A percentile compares a stretch with the other conserved stretches of the same genome.
These are phyloP conservation scores for Ectemnius lituratus DNA, from an alignment of 2,888 invertebrate genomes.

Conservation along the genomic window DNA sequence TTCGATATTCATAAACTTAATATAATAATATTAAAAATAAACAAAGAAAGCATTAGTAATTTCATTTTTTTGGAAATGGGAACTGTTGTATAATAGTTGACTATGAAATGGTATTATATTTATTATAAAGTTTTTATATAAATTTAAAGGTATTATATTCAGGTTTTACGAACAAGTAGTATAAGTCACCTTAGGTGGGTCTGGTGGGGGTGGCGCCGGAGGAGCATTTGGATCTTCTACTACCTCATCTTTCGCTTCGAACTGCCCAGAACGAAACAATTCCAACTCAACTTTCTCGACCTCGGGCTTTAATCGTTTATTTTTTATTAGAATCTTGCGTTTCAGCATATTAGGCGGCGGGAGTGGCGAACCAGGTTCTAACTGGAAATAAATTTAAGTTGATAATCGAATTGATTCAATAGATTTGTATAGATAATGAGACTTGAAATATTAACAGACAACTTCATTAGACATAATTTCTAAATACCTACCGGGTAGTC, in stretches of 20 bases:
- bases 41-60: too few relatives aligned
- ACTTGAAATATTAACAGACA: neutral
- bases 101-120: too few relatives aligned
- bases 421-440: neutral
- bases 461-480: neutral
- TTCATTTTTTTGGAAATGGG: too few relatives aligned
- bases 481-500: conserved; percentile 79
- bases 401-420: neutral
- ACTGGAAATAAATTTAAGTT: conserved; percentile 60
- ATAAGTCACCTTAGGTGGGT: conserved; percentile 65
- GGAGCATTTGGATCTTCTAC: conserved; percentile 79
- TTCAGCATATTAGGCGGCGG: conserved; percentile 84
- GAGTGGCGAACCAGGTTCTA: conserved; percentile 81
- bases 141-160: too few relatives aligned
- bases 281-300: conserved; percentile 83
- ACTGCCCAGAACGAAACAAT: conserved; percentile 79
- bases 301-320: conserved; percentile 84
- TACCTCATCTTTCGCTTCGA: conserved; percentile 79
- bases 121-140: too few relatives aligned
- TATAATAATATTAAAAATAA: too few relatives aligned
- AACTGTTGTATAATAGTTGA: too few relatives aligned
- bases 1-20: too few relatives aligned
- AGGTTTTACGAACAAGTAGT: neutral
- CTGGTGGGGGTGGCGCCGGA: conserved; percentile 66
- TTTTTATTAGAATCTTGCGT: conserved; percentile 85